Conservation (phyloP, 2,888 invertebrate species). For the Galerucella nymphaeae region DNA sequence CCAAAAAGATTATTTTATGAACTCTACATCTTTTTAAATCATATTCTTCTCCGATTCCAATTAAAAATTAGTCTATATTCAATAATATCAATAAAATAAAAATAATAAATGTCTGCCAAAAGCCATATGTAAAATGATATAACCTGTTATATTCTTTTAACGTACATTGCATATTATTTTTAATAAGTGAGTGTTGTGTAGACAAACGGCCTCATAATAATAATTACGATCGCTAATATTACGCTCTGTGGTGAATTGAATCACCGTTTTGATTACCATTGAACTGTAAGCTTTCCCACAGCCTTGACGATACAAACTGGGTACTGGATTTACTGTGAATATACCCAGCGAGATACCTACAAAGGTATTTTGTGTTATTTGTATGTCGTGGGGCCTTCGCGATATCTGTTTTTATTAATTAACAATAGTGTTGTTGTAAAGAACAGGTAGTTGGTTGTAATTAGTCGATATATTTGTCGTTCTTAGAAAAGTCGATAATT, state of each 20-base stretch:
- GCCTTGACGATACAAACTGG: constrained; percentile 49
- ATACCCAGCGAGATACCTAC: constrained; percentile 33
- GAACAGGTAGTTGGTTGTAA: constrained; percentile 26
- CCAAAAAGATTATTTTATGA: too few species aligned
- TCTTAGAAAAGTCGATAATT: neutral
- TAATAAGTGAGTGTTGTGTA: constrained; percentile 39
- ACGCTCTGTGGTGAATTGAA: constrained; percentile 48
- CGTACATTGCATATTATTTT: constrained; percentile 34
- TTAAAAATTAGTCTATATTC: too few species aligned
- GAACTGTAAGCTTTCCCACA: constrained; percentile 54
- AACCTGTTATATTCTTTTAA: constrained; percentile 11
- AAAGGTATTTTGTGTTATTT: constrained; percentile 21
- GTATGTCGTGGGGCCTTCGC: constrained; percentile 27
- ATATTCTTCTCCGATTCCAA: too few species aligned
- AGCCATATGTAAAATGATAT: neutral
- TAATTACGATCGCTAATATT: constrained; percentile 45
- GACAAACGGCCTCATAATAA: constrained; percentile 45
- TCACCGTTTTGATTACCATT: constrained; percentile 54
- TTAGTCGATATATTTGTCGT: constrained; percentile 13
- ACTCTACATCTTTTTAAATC: too few species aligned
- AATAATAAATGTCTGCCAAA: neutral
- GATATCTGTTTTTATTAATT: constrained; percentile 23
- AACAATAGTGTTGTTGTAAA: constrained; percentile 16
- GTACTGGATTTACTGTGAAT: constrained; percentile 17
- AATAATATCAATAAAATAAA: neutral